Conservation (phyloP, 1,140 invertebrate genomes). For the Condylostylus longicornis region DNA sequence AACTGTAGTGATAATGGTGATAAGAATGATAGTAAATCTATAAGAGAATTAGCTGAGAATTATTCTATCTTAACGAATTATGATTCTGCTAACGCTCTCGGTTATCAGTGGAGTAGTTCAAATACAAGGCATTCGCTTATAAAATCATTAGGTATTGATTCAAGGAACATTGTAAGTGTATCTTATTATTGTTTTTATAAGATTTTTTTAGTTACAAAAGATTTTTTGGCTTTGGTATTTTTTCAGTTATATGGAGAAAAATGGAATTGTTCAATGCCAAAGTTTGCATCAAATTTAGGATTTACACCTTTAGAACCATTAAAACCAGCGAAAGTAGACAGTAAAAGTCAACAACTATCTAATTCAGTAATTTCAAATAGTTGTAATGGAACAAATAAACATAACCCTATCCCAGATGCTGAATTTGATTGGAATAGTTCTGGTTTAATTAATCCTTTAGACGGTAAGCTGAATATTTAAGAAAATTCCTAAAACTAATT, state of each 20-base stretch:
- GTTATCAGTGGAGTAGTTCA: conserved; percentile 29
- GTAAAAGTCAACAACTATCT: conserved; percentile 13
- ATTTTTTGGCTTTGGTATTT: conserved; percentile 15
- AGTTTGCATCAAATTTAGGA: conserved; percentile 62
- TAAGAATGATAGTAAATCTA: too few relatives aligned
- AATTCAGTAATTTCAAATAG: conserved; percentile 11
- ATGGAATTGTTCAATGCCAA: conserved; percentile 59
- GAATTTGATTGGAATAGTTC: conserved; percentile 44
- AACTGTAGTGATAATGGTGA: too few relatives aligned
- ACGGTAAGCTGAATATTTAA: conserved; percentile 39
- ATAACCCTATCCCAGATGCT: conserved; percentile 43
- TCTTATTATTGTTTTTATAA: conserved; percentile 3
- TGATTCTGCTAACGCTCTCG: conserved; percentile 26
- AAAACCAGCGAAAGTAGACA: conserved; percentile 34
- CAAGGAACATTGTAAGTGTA: conserved; percentile 63
- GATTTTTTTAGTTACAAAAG: conserved; percentile 7
- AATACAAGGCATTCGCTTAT: conserved; percentile 35
- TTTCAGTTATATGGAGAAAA: conserved; percentile 59
- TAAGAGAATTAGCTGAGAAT: too few relatives aligned
- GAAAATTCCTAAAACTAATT: not conserved
- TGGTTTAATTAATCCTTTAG: conserved; percentile 47
- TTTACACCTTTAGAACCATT: conserved; percentile 58
- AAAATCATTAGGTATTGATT: conserved; percentile 60
- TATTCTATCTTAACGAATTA: too few relatives aligned
- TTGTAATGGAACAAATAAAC: conserved; percentile 10